Evolutionary conservation across 2,888 invertebrate genomes (phyloP).

Genomic region (Allacma fusca): DNA sequence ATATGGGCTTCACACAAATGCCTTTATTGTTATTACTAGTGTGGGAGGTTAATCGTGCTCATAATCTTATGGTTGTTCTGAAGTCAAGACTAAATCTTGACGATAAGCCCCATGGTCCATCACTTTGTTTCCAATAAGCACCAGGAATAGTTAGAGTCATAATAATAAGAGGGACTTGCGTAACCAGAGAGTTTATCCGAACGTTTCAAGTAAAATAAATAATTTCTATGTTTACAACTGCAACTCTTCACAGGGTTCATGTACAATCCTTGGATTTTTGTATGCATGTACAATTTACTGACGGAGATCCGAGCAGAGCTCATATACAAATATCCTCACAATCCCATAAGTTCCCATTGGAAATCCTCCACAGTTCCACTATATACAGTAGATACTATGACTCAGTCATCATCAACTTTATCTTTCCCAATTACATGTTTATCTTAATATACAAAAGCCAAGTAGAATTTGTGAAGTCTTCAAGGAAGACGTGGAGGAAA

Average conservation of each 20-base stretch:
- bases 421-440: too few relatives aligned
- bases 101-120: background rate
- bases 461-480: too few relatives aligned
- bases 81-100: background rate
- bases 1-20: background rate
- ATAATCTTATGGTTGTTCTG: constrained; percentile 26
- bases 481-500: background rate
- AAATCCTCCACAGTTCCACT: too few relatives aligned
- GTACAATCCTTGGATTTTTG: background rate
- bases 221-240: constrained; percentile 31
- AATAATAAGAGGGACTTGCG: background rate
- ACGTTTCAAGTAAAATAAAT: constrained; percentile 31
- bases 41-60: constrained; percentile 32
- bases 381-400: too few relatives aligned
- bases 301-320: too few relatives aligned
- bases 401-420: too few relatives aligned
- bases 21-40: constrained; percentile 38
- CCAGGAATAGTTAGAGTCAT: background rate
- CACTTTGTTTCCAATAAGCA: background rate
- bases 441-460: too few relatives aligned
- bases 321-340: too few relatives aligned
- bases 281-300: too few relatives aligned
- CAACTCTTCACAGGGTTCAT: background rate
- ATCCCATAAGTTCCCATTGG: too few relatives aligned
- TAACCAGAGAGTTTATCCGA: constrained; percentile 18